These are phyloP conservation scores for mouse (Mus musculus) DNA, from an alignment of 2,113 vertebrate species.

Conservation along the genomic window GRCm39 chr8:17838001-17838500, in stretches of 20 bases:
- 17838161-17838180: background rate
- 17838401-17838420: fast-evolving
- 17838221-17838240: background rate
- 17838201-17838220: background rate
- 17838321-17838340: fast-evolving
- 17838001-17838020: background rate
- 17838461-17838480: background rate
- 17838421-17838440: background rate
- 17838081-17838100: background rate
- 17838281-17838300: background rate
- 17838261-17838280: background rate
- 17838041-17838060: background rate
- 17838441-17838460: background rate
- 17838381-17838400: no score
- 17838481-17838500: background rate
- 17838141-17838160: background rate
- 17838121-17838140: background rate
- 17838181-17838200: background rate
- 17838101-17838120: background rate
- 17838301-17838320: no score
- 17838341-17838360: background rate
- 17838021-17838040: background rate
- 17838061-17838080: background rate
- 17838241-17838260: no score
- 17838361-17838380: background rate